Base-by-base conservation (phyloP, 2,888 invertebrate species). In the Lepidonotus clava region DNA sequence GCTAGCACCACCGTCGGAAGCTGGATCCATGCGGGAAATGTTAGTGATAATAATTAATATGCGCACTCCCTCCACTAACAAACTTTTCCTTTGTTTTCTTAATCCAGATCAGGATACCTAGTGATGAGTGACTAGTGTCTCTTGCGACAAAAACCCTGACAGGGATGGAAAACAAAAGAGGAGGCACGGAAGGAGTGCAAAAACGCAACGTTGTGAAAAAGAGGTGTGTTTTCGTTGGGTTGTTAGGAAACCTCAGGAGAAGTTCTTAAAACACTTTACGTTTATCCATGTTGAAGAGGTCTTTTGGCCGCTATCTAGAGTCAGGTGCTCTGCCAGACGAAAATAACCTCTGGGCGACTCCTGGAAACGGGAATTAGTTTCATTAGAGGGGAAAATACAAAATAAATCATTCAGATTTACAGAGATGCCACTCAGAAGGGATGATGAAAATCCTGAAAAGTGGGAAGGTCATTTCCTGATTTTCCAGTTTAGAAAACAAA, bases 191-290 rank as follows among this genome's bases (percentile, higher is more conserved):
- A 61, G 38, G 80, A 80, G 80, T 80, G 80, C 80, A 80, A 41
- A 51, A 80, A 80, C 80, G 80, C 80, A 80, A 80, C 51, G n/a
- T 80, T 80, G 80, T 21, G 46, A 21, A 80, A 80, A 80, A 51
- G 80, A 80, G 46, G 80, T 80, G 80, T 80, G n/a, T 51, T 40
- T 34, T 2, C 21, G 8, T 46, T 80, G 4, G 51, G 6, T 28
- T 46, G 77, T 80, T 51, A 28, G 32, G 46, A 80, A 41, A 24
- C 80, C 34, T 80, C 46, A 80, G n/a, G 24, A 80, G 51, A 28
- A 66, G n/a, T 28, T 66, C 66, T 66, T 24, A 21, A 80, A 51
- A 2, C 40, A 77, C 80, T 46, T 80, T 80, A 80, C 80, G 80
- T 80, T 28, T 80, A 51, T 80, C 80, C 80, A 80, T 80, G 80